Percentiles rank a stretch among this genome's conserved stretches.
Conservation (phyloP, 2,113 vertebrate species). For the Petrocephalus microphthalmus region DNA sequence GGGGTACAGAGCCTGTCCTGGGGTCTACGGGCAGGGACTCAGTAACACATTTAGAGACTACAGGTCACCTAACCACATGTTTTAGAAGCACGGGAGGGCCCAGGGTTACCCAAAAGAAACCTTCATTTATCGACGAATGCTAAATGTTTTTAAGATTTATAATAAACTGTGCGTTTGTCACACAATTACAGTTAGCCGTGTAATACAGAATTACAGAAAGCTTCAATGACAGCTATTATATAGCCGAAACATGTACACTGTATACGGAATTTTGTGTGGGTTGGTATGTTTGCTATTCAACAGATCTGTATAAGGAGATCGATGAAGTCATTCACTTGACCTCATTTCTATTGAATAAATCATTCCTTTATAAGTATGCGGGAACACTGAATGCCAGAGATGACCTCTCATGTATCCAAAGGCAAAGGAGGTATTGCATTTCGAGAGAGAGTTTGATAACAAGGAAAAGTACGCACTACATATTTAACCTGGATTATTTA, state of each 20-base stretch:
- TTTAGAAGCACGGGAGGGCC: background rate
- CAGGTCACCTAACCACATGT: background rate
- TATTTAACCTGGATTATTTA: background rate
- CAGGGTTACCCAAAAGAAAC: background rate
- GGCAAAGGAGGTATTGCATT: background rate
- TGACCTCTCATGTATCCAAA: background rate
- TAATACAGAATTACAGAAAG: background rate
- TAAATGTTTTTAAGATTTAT: background rate
- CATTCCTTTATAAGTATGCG: background rate
- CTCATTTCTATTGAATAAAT: constrained; percentile 2
- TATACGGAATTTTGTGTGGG: background rate
- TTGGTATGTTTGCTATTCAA: background rate
- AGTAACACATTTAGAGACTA: background rate
- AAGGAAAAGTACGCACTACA: background rate
- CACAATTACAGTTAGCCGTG: background rate
- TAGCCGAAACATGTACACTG: background rate
- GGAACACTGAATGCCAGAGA: background rate
- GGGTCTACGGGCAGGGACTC: too few species aligned
- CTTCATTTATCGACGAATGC: background rate
- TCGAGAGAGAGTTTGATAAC: background rate
- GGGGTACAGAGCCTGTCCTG: too few species aligned
- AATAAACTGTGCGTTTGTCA: background rate
- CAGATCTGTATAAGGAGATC: background rate
- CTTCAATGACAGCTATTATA: background rate
- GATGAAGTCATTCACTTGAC: background rate